Base-by-base conservation (phyloP, 2,888 invertebrate species). In the Drepanosiphum platanoidis region DNA sequence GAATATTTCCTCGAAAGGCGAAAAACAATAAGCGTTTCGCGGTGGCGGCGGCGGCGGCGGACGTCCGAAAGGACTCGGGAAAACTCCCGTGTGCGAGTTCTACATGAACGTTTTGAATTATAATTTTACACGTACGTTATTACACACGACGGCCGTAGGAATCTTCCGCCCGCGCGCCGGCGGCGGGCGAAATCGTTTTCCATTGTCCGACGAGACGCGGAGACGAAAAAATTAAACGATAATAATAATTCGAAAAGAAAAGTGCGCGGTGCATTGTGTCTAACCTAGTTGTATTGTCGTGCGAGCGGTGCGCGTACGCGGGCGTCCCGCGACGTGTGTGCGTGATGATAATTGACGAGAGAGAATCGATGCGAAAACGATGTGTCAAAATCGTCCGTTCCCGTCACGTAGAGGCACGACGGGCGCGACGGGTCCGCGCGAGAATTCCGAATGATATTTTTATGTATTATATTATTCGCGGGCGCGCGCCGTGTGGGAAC, bases 221-320 rank as follows among this genome's bases (percentile, higher is more conserved):
- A n/a, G n/a, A n/a, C 74, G 74, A 66, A n/a, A n/a, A 84, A 77
- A 77, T 39, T 39, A 77, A 84, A 84, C 68, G 84, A 77, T 36
- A 64, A 11, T n/a, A 64, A 72, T 46, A 68, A 58, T 84, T 58
- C 30, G 68, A 84, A 84, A 84, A 58, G 84, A 77, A 75, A 75
- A 68, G 75, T 77, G 72, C 58, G 39, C 61, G 58, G 68, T 77
- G 72, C 70, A 70, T 70, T 82, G 72, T 82, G 82, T 74, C 61
- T 84, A 84, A 84, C 84, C 84, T 52, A 84, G 84, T 77, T 84
- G 46, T 52, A 75, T 84, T 84, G 75, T 83, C 42, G 42, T 13
- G 27, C 27, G 27, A 1, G 36, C 13, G n/a, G 64, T 27, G 46
- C 34, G 22, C 9, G 70, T 80, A 27, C 4, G 34, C n/a, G 42